These are phyloP conservation scores for Chamaea fasciata DNA, from an alignment of 2,113 vertebrate genomes.

Conservation along the genomic window DNA sequence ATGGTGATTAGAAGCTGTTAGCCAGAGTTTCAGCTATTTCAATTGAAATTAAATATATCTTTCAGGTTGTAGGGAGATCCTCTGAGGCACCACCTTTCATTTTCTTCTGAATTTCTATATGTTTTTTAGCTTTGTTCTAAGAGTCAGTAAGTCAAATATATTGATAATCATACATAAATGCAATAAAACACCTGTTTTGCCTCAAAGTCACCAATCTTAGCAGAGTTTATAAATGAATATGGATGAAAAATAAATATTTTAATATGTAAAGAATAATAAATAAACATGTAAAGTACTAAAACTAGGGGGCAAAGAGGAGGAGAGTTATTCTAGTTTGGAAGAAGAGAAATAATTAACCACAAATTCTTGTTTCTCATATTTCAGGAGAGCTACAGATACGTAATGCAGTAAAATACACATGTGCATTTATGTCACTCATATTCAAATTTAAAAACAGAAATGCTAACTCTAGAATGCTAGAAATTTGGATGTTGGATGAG, in stretches of 20 bases:
- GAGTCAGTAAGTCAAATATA: background rate
- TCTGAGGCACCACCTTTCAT: background rate
- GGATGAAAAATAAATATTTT: background rate
- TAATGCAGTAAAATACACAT: background rate
- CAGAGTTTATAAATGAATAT: background rate
- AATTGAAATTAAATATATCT: background rate
- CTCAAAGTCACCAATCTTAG: background rate
- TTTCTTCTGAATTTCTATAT: background rate
- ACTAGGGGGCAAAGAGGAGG: background rate
- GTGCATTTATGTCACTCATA: background rate
- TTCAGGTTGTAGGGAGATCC: background rate
- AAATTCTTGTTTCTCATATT: background rate
- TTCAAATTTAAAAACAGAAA: background rate
- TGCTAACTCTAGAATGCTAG: background rate
- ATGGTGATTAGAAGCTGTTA: background rate
- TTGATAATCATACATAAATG: background rate
- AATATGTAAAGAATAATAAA: background rate
- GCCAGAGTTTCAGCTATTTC: background rate
- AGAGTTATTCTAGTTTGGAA: background rate
- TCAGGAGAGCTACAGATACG: background rate
- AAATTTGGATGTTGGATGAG: background rate
- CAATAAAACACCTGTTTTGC: background rate
- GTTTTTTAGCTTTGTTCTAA: background rate
- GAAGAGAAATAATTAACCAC: background rate
- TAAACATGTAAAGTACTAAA: background rate